Base-by-base conservation (phyloP, 2,888 invertebrate species). In the Unio delphinus region DNA sequence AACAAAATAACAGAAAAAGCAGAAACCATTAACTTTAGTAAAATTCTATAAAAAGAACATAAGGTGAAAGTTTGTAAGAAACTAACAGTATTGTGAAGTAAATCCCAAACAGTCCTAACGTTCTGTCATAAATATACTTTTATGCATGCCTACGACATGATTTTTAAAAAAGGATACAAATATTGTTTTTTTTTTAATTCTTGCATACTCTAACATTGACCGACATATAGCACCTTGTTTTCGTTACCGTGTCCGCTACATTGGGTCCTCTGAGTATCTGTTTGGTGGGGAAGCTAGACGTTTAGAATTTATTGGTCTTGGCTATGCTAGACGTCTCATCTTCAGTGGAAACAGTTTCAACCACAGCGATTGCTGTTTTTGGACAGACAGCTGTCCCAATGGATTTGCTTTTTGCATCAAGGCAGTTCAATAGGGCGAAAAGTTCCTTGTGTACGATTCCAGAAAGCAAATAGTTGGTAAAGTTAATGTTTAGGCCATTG, bases 351-450 rank as follows among this genome's bases (percentile, higher is more conserved):
- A 92, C 68, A 91, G 91, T 61, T 91, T 93, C 61, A 94, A 94
- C 87, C 91, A 92, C 64, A 87, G 86, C 68, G 81, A 84, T 67
- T 94, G 94, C 86, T 94, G 93, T 89, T 95, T 95, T 91, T 95
- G 94, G 94, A 93, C 94, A 34, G 95, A 95, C 90, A 94, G 94
- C 56, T 91, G 92, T 75, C 93, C 93, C 1, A 93, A 93, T 88
- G 95, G 95, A 65, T 95, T 93, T 87, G 93, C 93, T 55, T 94
- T 95, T 70, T 76, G 70, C 56, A 75, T 84, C 28, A 73, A 80
- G 85, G 92, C 93, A 0, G 91, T 94, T 8, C 92, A 93, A 20
- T 90, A 92, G 68, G 94, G 94, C 26, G 94, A 94, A 81, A 93
- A 93, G 86, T 94, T 94, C 83, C 93, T 93, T n/a, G 92, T 94